Evolutionary conservation across 2,113 vertebrate genomes (phyloP).

Genomic region (Ia io): DNA sequence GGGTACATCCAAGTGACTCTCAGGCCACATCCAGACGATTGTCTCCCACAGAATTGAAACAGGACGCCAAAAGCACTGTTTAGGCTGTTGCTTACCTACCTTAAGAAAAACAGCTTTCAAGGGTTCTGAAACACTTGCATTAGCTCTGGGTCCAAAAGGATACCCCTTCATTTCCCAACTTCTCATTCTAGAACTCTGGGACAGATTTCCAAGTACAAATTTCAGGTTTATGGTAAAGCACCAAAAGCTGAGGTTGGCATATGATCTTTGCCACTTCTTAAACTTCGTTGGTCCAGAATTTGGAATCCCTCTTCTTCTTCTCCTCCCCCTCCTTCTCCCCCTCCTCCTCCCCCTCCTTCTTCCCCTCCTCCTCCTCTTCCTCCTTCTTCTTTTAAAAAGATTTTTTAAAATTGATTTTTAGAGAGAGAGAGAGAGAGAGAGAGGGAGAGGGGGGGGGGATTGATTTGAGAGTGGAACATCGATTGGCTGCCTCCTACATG

Average conservation of each 20-base stretch:
- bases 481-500: too few relatives aligned
- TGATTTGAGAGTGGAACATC: too few relatives aligned
- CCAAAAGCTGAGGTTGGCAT: neutral
- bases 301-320: neutral
- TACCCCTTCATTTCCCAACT: neutral
- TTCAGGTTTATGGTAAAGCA: neutral
- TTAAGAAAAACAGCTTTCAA: neutral
- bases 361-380: too few relatives aligned
- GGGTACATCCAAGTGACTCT: neutral
- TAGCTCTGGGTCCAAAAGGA: neutral
- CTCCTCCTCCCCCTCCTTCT: too few relatives aligned
- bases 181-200: neutral
- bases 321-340: too few relatives aligned
- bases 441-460: too few relatives aligned
- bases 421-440: too few relatives aligned
- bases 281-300: neutral
- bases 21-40: neutral
- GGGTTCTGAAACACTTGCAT: neutral
- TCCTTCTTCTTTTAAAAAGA: too few relatives aligned
- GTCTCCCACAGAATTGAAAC: neutral
- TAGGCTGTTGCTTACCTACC: neutral
- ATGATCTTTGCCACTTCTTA: constrained; percentile 8
- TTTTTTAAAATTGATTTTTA: too few relatives aligned
- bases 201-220: neutral
- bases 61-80: neutral